Evolutionary conservation across 2,113 vertebrate genomes (phyloP).

Genomic region (Pelvicachromis taeniatus): DNA sequence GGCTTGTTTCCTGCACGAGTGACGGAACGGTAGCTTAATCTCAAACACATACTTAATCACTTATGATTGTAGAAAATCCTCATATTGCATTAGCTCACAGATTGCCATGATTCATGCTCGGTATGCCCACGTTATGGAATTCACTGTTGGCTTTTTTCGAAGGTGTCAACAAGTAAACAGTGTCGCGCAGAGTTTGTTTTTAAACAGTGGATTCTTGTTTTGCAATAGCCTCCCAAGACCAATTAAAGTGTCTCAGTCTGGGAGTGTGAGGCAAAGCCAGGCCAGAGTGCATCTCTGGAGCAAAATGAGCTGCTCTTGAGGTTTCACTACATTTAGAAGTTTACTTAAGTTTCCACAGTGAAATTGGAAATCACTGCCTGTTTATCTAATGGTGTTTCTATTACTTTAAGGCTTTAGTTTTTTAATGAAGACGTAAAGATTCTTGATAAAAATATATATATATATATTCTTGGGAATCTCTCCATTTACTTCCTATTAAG

Average conservation of each 20-base stretch:
- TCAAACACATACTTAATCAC: neutral
- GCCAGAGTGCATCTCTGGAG: neutral
- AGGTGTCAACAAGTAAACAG: constrained; percentile 42
- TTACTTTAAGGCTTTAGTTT: neutral
- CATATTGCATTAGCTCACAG: constrained; percentile 35
- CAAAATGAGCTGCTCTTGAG: neutral
- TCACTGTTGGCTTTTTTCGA: constrained; percentile 17
- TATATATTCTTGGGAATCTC: neutral
- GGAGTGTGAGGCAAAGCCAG: neutral
- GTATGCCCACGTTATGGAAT: constrained; percentile 11
- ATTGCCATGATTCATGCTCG: constrained; percentile 26
- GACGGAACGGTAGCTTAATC: neutral
- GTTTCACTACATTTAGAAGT: neutral
- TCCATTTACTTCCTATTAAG: neutral
- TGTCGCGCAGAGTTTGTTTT: constrained; percentile 18
- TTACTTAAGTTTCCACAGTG: neutral
- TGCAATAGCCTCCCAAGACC: constrained; percentile 29
- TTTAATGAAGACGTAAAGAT: neutral
- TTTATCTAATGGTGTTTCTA: neutral
- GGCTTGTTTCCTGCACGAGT: neutral
- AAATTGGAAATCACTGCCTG: neutral
- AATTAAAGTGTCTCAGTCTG: constrained; percentile 31
- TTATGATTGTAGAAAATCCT: neutral
- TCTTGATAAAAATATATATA: neutral
- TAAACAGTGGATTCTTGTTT: constrained; percentile 29